Evolutionary conservation across 2,113 vertebrate genomes (phyloP).

Genomic region (Psittacula cyanocephala): DNA sequence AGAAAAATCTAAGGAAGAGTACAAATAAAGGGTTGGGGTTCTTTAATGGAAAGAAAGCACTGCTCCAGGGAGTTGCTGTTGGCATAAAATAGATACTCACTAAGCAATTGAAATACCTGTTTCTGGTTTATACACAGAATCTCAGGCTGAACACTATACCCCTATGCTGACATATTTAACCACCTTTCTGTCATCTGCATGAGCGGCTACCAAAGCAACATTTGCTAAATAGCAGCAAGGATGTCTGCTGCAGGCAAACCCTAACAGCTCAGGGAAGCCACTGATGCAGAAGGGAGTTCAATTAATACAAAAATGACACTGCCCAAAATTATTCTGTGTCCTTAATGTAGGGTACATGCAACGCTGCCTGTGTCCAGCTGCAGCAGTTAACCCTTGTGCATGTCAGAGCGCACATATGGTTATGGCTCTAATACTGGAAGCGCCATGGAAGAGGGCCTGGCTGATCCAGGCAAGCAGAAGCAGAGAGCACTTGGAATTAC

Average conservation of each 20-base stretch:
- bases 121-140: background rate
- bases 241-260: slow-evolving; percentile 24
- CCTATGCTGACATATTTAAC: background rate
- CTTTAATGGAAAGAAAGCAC: background rate
- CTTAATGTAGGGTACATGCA: background rate
- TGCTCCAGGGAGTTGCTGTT: background rate
- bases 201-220: slow-evolving; percentile 21
- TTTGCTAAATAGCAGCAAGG: slow-evolving; percentile 36
- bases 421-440: background rate
- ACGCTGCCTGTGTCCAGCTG: background rate
- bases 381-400: background rate
- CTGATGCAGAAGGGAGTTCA: slow-evolving; percentile 51
- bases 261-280: background rate
- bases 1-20: background rate
- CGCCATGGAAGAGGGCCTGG: background rate
- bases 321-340: background rate
- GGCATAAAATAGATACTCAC: background rate
- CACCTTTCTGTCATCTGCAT: slow-evolving; percentile 17
- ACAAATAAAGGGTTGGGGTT: background rate
- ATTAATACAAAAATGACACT: slow-evolving; percentile 51
- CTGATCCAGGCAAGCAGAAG: background rate
- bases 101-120: background rate
- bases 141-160: background rate
- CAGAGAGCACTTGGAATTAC: background rate
- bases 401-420: background rate